Percentiles rank a stretch among this genome's conserved stretches.
phyloP scores from a whole-genome alignment of 1,140 invertebrate species.

The Chionoecetes opilio region DNA sequence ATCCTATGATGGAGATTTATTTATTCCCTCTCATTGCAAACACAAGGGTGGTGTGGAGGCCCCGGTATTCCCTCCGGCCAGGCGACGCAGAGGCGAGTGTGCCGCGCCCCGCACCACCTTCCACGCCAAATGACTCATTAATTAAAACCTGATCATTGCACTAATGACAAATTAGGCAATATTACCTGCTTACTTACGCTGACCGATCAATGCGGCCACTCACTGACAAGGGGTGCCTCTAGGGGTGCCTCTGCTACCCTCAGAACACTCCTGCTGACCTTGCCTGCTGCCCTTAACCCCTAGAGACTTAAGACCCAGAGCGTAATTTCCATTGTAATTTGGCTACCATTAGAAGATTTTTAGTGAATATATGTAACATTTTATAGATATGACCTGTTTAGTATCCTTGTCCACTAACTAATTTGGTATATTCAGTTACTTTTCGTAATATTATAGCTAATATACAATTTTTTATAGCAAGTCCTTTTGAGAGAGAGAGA shows the following conservation, averaged over 20 bases:
- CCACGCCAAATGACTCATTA: slow-evolving; percentile 66
- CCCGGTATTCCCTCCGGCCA: no score
- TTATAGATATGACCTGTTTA: no score
- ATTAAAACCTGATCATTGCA: slow-evolving; percentile 73
- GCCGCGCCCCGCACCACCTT: background rate
- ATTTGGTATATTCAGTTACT: no score
- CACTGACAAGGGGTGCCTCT: background rate
- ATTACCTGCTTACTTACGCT: slow-evolving; percentile 68
- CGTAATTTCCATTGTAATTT: no score
- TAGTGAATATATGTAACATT: no score
- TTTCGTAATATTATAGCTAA: no score
- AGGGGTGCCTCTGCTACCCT: background rate
- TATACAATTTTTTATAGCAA: no score
- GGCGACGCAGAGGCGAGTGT: slow-evolving; percentile 13
- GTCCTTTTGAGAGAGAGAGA: no score
- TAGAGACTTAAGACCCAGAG: no score
- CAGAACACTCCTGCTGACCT: background rate
- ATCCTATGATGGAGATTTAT: slow-evolving; percentile 73
- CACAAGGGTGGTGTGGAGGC: background rate
- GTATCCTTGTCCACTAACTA: no score
- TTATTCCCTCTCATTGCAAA: slow-evolving; percentile 76
- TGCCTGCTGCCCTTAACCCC: background rate
- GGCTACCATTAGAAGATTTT: no score
- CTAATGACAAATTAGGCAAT: slow-evolving; percentile 69
- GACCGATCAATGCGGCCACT: background rate